Conservation (phyloP, 2,888 invertebrate species). For the Myopa tessellatipennis region DNA sequence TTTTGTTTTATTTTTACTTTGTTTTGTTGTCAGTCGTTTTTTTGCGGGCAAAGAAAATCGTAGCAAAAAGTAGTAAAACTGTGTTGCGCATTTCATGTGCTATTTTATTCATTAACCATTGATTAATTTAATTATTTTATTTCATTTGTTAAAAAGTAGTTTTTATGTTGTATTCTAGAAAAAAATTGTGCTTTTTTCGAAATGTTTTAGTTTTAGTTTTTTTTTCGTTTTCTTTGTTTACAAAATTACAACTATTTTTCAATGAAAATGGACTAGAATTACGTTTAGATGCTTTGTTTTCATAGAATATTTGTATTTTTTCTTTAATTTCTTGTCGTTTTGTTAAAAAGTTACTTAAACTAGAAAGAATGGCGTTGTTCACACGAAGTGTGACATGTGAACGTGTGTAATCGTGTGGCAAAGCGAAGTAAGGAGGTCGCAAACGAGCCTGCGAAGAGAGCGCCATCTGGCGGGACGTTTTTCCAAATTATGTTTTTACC, state of each 20-base stretch:
- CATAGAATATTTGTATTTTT: slow-evolving; percentile 28
- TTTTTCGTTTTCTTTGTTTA: slow-evolving; percentile 34
- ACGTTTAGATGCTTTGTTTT: slow-evolving; percentile 38
- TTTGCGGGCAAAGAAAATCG: slow-evolving; percentile 2
- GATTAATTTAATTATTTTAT: slow-evolving; percentile 28
- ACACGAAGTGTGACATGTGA: background rate
- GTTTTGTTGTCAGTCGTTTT: slow-evolving; percentile 42
- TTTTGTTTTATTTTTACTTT: slow-evolving; percentile 45
- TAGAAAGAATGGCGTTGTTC: slow-evolving; percentile 23
- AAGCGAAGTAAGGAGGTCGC: background rate
- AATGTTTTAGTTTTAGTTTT: slow-evolving; percentile 20
- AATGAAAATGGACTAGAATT: slow-evolving; percentile 51
- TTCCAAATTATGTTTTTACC: background rate
- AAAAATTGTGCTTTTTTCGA: slow-evolving; percentile 46
- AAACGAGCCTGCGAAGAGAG: slow-evolving; percentile 21
- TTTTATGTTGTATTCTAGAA: slow-evolving; percentile 41
- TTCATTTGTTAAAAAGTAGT: slow-evolving; percentile 26
- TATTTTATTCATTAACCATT: slow-evolving; percentile 37
- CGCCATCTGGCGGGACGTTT: background rate
- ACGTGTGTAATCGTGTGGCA: background rate
- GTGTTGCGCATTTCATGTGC: slow-evolving; percentile 36
- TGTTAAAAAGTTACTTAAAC: slow-evolving; percentile 10
- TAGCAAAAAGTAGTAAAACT: slow-evolving; percentile 20
- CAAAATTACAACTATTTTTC: slow-evolving; percentile 45
- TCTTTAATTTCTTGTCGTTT: background rate